Percentiles rank a stretch among this genome's conserved stretches.
Evolutionary conservation across 2,113 vertebrate species (phyloP).

Genomic region (Anthoscopus minutus): DNA sequence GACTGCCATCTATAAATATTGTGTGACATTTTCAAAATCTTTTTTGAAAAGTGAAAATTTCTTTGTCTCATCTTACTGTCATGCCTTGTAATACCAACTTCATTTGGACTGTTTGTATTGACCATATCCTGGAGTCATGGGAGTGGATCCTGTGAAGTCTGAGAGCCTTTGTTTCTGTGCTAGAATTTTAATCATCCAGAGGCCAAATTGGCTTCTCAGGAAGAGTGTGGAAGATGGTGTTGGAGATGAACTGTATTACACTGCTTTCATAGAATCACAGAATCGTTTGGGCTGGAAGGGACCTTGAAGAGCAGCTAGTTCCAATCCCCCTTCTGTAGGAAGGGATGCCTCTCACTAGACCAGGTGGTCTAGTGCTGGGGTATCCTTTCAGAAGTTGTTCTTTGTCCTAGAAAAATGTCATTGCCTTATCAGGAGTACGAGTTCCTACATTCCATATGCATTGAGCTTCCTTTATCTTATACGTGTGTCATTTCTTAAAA

Average conservation of each 20-base stretch:
- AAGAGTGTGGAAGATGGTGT: accelerated
- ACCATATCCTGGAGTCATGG: background rate
- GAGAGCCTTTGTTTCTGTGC: background rate
- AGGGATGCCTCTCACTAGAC: background rate
- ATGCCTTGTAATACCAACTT: background rate
- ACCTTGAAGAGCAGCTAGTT: background rate
- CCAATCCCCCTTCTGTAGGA: background rate
- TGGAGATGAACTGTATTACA: background rate
- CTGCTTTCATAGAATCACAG: background rate
- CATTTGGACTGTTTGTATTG: background rate
- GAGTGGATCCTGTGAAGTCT: background rate
- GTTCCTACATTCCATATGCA: background rate
- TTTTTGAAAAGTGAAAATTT: background rate
- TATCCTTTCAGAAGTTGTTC: background rate
- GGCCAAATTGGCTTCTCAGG: background rate
- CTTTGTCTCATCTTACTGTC: background rate
- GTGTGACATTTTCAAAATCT: background rate
- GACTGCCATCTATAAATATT: background rate
- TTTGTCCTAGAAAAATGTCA: background rate
- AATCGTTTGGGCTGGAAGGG: background rate
- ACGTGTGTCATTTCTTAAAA: background rate
- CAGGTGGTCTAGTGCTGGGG: background rate
- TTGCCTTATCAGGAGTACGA: background rate
- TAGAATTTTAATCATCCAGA: background rate
- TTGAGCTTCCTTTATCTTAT: background rate